Base-by-base conservation (phyloP, 2,888 invertebrate species). In the Dasysyrphus albostriatus region DNA sequence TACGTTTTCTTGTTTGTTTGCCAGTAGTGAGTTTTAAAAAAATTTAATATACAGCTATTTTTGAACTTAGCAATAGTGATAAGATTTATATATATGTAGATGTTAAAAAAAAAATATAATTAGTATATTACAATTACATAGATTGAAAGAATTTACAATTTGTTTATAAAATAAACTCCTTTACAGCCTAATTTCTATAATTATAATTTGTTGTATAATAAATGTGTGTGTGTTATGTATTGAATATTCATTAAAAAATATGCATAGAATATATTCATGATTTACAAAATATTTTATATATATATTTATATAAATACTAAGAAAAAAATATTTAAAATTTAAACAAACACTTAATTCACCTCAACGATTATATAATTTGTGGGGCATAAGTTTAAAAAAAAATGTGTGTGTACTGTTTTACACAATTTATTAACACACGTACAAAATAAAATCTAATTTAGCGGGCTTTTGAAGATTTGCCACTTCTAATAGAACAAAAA, bases 51-150 rank as follows among this genome's bases (percentile, higher is more conserved):
- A 85, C 69, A 81, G 56, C 70, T 37, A 70, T 51, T 63, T 77
- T 81, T 74, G 42, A 77, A 78, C 85, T 81, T 85, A 84, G 51
- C 58, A 37, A 73, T 78, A 77, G 56, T 73, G 74, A 78, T 81
- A 81, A 29, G 80, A 76, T 51, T 84, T 19, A 49, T 49, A 49
- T 63, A 14, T 47, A 49, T 63, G 9, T 47, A 44, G 16, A 65
- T 42, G 61, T 47, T 47, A 63, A 49, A 67, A 67, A 65, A 14
- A 58, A 51, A 79, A n/a, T 34, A 75, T 34, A 70, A 75, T 42
- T 54, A 54, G 51, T 81, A 76, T 75, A 70, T 76, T 77, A 84
- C 72, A 80, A 76, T 85, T 77, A 72, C 59, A 67, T 16, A 34
- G 65, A 75, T 67, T 47, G 32, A 65, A 70, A 73, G 51, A 44